A percentile compares a stretch with the other conserved stretches of the same genome.
Evolutionary conservation across 2,797 vertebrate genomes (phyloP).

Genomic region (Gobio occitaniae): DNA sequence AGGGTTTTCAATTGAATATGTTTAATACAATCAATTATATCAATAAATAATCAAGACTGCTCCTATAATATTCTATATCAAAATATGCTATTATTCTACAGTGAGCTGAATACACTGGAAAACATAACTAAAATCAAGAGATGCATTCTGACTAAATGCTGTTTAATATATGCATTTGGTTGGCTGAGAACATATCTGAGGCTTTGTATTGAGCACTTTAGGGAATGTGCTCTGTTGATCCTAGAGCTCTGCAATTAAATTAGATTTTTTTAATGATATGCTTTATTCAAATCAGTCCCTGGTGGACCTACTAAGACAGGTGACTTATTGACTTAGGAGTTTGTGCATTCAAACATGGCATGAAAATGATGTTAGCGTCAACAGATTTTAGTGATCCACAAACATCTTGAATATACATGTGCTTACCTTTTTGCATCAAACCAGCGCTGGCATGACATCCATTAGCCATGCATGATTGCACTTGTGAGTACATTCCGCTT

Average conservation of each 20-base stretch:
- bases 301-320: constrained; percentile 40
- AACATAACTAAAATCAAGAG: not conserved
- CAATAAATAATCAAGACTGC: not conserved
- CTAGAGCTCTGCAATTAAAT: constrained; percentile 49
- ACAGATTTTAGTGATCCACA: constrained; percentile 46
- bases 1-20: no score
- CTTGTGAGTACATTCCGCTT: constrained; percentile 50
- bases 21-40: no score
- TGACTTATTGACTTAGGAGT: constrained; percentile 57
- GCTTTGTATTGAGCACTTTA: constrained; percentile 33
- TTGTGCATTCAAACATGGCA: constrained; percentile 42
- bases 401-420: constrained; percentile 47
- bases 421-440: constrained; percentile 50
- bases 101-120: not conserved
- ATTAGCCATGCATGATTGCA: constrained; percentile 58
- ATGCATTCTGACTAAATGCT: not conserved
- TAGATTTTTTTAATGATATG: constrained; percentile 51
- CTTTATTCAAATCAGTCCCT: constrained; percentile 53
- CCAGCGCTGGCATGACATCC: constrained; percentile 20
- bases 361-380: constrained; percentile 45
- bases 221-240: constrained; percentile 45
- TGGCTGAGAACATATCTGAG: constrained; percentile 35
- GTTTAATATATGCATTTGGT: constrained; percentile 15
- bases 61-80: not conserved
- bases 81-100: not conserved